Evolutionary conservation across 2,888 invertebrate species (phyloP), one percentile per base, ranked within the genome.

Genomic region (Camponotus fellah): DNA sequence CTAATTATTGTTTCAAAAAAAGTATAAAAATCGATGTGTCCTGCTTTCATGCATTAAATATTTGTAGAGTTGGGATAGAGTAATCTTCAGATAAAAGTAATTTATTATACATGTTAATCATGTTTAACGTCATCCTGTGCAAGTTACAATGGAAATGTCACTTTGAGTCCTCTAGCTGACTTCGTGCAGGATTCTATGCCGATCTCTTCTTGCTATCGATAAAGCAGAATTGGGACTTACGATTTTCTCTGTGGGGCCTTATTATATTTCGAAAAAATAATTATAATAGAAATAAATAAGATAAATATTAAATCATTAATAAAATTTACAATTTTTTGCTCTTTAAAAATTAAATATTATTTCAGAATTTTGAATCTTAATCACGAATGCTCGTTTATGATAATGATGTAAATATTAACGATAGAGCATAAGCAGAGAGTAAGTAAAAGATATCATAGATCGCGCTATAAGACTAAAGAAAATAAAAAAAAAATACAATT

Each of bases 121-220:
- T 58, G 4, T 60, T 26, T 46, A n/a, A 53, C 0, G 17, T 68
- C 4, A 68, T 56, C 5, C 43, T 26, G 0, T 26, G 26, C 0
- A 46, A 46, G 2, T 5, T 21, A 32, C 43, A 32, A 32, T 26
- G 37, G 84, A 88, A 85, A 75, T 49, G 65, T 81, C 72, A 65
- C 53, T 86, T 87, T 83, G 89, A 85, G 89, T 88, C 89, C 87
- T 90, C 89, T 89, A 83, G 49, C 83, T 66, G 90, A 62, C 43
- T 77, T 60, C 65, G 49, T 65, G 65, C 4, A 87, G 43, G 75
- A 88, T 88, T 84, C n/a, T 79, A 86, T 64, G 64, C 60, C 66
- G n/a, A 77, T 81, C 82, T 66, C 76, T 65, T 6, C 62, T 43
- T n/a, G 49, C 89, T 17, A 86, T 82, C 89, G 90, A 89, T 89